Base-by-base conservation (phyloP, 2,797 vertebrate genomes). In the Lerista edwardsae region DNA sequence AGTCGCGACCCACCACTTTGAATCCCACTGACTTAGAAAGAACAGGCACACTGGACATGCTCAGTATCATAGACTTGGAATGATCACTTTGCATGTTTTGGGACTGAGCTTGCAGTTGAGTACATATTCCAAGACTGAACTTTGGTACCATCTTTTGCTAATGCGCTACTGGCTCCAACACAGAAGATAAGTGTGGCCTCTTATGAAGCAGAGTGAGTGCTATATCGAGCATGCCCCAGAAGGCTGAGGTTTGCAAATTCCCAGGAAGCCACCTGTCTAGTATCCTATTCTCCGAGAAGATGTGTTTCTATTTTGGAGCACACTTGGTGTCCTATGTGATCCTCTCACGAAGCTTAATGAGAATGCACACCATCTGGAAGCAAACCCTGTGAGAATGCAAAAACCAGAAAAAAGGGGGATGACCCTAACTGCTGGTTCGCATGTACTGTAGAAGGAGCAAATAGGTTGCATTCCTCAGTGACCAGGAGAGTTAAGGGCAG, bases 311-410 rank as follows among this genome's bases (percentile, higher is more conserved):
- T 82, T 89, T 92, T 83, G 57, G 72, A 90, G 84, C 82, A 82
- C 88, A 89, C 85, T 75, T 2, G 86, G 69, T 61, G 79, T 88
- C 88, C 88, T 89, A 23, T 80, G 88, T 64, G 91, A 79, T 84
- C 85, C 86, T 55, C 62, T 75, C 55, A 17, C 34, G 84, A 80
- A 39, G 75, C 86, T 91, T 93, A 94, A 92, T 84, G 89, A 94
- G 90, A 93, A 90, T 29, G 36, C 89, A 88, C 88, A 89, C 87
- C 90, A 89, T 91, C 90, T 92, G 75, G 90, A 91, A 91, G 84
- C 76, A 89, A 91, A 87, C 80, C 93, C 92, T 84, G 78, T 80
- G 91, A 85, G 90, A 94, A 73, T 34, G 80, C 81, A 91, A 86
- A 92, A 79, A 31, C 76, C 91, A 92, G 51, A 15, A 92, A 0